These are phyloP conservation scores for Myrmophylax atrothorax DNA, from an alignment of 2,113 vertebrate species.

Conservation along the genomic window DNA sequence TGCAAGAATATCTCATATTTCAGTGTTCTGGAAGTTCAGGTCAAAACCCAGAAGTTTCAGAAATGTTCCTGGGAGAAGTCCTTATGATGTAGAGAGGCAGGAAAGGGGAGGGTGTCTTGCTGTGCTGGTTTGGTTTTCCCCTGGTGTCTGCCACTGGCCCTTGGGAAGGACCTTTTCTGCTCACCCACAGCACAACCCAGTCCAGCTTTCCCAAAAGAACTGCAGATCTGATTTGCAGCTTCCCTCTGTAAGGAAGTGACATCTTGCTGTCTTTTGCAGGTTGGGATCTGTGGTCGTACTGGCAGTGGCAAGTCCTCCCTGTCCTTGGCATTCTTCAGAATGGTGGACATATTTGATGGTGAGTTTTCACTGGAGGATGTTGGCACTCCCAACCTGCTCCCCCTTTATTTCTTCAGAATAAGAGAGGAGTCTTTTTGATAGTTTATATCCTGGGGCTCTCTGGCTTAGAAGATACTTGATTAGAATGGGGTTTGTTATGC, in stretches of 20 bases:
- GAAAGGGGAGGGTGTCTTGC: not conserved
- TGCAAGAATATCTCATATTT: not conserved
- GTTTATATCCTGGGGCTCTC: not conserved
- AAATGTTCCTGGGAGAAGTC: not conserved
- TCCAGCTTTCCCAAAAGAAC: not conserved
- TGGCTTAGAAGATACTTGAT: not conserved
- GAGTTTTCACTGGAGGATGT: constrained; percentile 31
- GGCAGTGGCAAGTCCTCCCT: constrained; percentile 97
- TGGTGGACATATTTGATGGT: constrained; percentile 99
- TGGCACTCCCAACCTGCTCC: not conserved
- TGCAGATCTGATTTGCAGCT: not conserved
- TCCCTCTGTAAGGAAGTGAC: not conserved
- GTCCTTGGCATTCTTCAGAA: constrained; percentile 97
- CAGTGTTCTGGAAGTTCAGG: not conserved
- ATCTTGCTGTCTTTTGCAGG: constrained; percentile 72
- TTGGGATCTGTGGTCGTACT: constrained; percentile 96
- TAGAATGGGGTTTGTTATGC: not conserved
- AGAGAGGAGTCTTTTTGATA: not conserved
- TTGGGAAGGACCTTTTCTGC: not conserved
- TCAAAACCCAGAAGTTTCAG: not conserved
- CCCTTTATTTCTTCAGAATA: not conserved
- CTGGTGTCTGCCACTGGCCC: not conserved
- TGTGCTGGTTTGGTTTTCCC: not conserved
- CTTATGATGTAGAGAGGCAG: not conserved
- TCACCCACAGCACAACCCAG: not conserved